These are phyloP conservation scores for Hydrozoanthus tunicans DNA, from an alignment of 64 coral and sea anemone genomes.

Conservation along the genomic window DNA sequence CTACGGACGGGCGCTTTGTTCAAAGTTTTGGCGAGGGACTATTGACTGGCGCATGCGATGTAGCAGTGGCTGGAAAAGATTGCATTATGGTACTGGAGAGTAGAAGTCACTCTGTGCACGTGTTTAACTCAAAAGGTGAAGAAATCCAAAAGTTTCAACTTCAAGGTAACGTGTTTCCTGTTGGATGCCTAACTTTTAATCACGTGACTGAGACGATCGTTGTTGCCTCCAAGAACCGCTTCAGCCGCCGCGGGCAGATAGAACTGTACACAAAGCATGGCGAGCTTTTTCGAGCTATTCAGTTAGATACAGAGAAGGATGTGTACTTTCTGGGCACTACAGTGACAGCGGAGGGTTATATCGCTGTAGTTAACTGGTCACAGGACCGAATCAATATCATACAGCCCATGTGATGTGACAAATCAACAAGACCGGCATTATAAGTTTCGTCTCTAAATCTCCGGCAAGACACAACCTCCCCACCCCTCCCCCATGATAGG, in stretches of 20 bases:
- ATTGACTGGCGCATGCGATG: slow-evolving; percentile 39
- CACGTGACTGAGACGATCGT: slow-evolving; percentile 13
- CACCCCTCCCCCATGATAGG: no score
- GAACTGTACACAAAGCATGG: slow-evolving; percentile 39
- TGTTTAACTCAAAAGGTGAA: slow-evolving; percentile 11
- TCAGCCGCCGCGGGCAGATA: slow-evolving; percentile 24
- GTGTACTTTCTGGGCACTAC: slow-evolving; percentile 44
- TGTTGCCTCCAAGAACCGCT: slow-evolving; percentile 35
- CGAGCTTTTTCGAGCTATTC: slow-evolving; percentile 29
- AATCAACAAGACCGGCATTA: not conserved
- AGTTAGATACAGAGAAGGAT: slow-evolving; percentile 29
- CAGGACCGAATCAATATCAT: slow-evolving; percentile 42
- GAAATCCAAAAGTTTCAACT: slow-evolving; percentile 15
- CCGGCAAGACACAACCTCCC: no score
- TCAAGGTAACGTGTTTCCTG: not conserved
- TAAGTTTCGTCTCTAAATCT: no score
- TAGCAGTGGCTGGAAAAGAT: slow-evolving; percentile 23
- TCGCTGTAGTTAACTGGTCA: slow-evolving; percentile 54
- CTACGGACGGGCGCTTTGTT: slow-evolving; percentile 1
- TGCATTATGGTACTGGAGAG: slow-evolving; percentile 48
- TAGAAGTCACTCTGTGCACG: slow-evolving; percentile 7
- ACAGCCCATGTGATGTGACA: slow-evolving; percentile 25
- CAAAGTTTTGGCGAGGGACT: slow-evolving; percentile 18
- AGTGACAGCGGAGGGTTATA: slow-evolving; percentile 40
- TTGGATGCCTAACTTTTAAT: slow-evolving; percentile 41